Conservation (phyloP, 2,797 vertebrate genomes). For the Bovichtus diacanthus region DNA sequence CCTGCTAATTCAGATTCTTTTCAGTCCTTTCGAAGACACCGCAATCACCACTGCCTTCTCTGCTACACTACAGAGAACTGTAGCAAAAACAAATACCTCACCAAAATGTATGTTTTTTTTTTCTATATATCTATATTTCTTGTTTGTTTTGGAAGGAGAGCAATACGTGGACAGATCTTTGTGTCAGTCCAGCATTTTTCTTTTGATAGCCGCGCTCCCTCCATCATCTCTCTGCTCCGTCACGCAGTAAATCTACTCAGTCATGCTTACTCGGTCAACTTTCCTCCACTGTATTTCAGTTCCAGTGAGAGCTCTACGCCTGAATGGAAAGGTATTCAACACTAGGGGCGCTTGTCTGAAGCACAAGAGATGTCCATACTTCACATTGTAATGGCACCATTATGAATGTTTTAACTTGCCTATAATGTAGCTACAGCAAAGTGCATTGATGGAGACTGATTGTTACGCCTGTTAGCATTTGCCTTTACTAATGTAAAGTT, state of each 20-base stretch:
- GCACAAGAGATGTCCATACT: neutral
- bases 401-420: neutral
- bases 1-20: conserved; percentile 33
- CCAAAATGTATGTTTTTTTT: neutral
- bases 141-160: neutral
- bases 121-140: neutral
- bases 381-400: neutral
- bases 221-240: conserved; percentile 49
- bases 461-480: conserved; percentile 1
- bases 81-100: neutral
- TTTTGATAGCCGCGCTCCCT: conserved; percentile 13
- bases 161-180: neutral
- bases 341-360: neutral
- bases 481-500: neutral
- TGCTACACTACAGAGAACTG: neutral
- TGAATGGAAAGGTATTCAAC: conserved; percentile 10
- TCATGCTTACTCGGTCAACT: conserved; percentile 43
- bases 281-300: conserved; percentile 25
- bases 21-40: conserved; percentile 12
- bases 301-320: conserved; percentile 21
- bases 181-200: conserved; percentile 1
- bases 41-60: neutral
- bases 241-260: conserved; percentile 52
- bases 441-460: conserved; percentile 14
- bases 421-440: neutral